Conservation (phyloP, 2,888 invertebrate species). For the Pyralis farinalis region DNA sequence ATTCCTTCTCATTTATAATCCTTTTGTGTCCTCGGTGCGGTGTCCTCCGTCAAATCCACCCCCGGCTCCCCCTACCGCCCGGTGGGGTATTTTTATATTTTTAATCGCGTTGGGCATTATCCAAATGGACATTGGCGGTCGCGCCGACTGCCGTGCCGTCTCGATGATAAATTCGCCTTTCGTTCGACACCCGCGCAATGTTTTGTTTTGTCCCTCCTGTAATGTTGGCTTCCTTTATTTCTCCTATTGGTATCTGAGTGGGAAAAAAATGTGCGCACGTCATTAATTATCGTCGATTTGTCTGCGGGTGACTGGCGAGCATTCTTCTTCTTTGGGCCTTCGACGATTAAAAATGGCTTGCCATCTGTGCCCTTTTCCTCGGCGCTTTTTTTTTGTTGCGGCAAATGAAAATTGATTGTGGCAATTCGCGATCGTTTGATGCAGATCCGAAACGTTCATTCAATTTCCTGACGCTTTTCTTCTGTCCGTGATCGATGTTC, state of each 20-base stretch:
- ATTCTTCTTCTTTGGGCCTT: conserved; percentile 53
- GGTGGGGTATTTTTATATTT: conserved; percentile 79
- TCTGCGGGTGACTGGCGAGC: conserved; percentile 69
- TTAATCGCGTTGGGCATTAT: conserved; percentile 81
- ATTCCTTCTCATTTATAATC: conserved; percentile 82
- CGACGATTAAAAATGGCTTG: conserved; percentile 70
- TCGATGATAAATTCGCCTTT: conserved; percentile 80
- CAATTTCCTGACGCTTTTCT: conserved; percentile 50
- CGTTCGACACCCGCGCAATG: conserved; percentile 74
- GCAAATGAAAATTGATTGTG: conserved; percentile 76
- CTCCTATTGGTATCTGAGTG: conserved; percentile 56
- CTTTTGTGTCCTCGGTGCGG: conserved; percentile 81
- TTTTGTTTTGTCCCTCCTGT: conserved; percentile 71
- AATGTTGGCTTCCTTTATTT: conserved; percentile 56
- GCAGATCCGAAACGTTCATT: conserved; percentile 60
- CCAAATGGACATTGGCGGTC: conserved; percentile 80
- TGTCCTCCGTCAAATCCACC: conserved; percentile 75
- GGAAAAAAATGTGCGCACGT: conserved; percentile 61
- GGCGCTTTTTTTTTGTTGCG: conserved; percentile 30
- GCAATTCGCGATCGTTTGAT: conserved; percentile 66
- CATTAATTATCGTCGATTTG: conserved; percentile 77
- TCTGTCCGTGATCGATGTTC: conserved; percentile 55
- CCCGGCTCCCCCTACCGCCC: conserved; percentile 36
- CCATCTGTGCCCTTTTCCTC: conserved; percentile 49
- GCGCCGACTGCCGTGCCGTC: conserved; percentile 71